Base-by-base conservation (phyloP, 1,140 invertebrate genomes). In the Atta texana region DNA sequence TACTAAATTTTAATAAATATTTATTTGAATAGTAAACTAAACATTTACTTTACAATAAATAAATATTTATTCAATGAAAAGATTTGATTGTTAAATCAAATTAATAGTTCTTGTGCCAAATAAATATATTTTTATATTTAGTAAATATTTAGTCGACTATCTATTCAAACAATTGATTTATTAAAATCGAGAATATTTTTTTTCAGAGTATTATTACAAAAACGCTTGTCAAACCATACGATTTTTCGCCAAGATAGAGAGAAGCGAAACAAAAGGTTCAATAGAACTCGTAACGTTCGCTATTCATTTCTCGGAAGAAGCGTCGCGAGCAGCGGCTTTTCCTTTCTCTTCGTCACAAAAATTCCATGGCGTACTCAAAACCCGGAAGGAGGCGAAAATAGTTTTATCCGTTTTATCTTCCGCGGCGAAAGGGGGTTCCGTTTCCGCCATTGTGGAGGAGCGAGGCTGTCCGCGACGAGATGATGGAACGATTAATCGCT, bases 381-480 rank as follows among this genome's bases (percentile, higher is more conserved):
- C 57, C 81, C 49, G 66, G 18, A 69, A 72, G 49, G 61, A 49
- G 72, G 14, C 5, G 76, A 63, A 80, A 90, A 81, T 51, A 81
- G 51, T 64, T 87, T 84, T 82, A 82, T 86, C 24, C 63, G 66
- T 71, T 90, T 88, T 76, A 80, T 88, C 69, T 76, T 51, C 24
- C 68, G 49, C 63, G 61, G 16, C 12, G 57, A 66, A 78, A 63
- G 82, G 63, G 63, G 63, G 78, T 82, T 87, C 68, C 84, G 66
- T 92, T 90, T 89, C 74, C 68, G 76, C 86, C 89, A 90, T 90
- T 90, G 86, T 91, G 88, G 66, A 64, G 21, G 87, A 86, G 86
- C 68, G 66, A 80, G 87, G 64, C 63, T 59, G 78, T 88, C 71
- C 76, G 64, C 68, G 57, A 86, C 87, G 87, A 91, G 74, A 90